Evolutionary conservation across 2,113 vertebrate species (phyloP).

Genomic region (Petroica traversi): DNA sequence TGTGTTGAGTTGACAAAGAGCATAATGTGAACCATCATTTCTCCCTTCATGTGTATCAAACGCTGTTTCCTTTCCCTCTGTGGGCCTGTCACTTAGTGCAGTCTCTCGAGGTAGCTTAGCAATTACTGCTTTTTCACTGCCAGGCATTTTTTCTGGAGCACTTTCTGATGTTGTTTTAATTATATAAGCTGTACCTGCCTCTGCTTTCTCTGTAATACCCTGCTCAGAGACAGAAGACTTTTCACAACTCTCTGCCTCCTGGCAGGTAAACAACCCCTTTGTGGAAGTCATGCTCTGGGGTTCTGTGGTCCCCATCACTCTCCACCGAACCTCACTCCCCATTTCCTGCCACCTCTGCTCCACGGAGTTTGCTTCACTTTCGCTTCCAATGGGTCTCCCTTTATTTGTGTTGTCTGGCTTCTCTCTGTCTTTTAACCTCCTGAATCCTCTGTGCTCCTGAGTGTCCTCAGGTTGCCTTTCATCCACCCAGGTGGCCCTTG

Average conservation of each 20-base stretch:
- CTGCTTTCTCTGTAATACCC: constrained; percentile 57
- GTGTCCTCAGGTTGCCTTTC: background rate
- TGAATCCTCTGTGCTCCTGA: background rate
- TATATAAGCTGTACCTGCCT: constrained; percentile 74
- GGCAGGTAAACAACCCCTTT: constrained; percentile 70
- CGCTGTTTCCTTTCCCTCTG: constrained; percentile 75
- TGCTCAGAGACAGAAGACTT: constrained; percentile 67
- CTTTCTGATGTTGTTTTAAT: constrained; percentile 82
- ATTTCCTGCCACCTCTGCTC: constrained; percentile 31
- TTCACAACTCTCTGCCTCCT: constrained; percentile 62
- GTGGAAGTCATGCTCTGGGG: background rate
- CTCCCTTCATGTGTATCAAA: constrained; percentile 82
- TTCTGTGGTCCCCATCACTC: background rate
- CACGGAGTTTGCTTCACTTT: background rate
- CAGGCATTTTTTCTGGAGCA: constrained; percentile 78
- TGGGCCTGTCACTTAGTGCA: constrained; percentile 78
- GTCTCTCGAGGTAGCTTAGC: constrained; percentile 80
- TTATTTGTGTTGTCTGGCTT: background rate
- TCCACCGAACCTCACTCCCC: constrained; percentile 13
- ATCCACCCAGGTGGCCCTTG: background rate
- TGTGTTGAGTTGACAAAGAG: constrained; percentile 77
- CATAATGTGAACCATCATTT: constrained; percentile 77
- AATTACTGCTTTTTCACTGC: constrained; percentile 80
- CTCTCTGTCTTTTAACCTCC: background rate
- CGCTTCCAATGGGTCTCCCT: background rate